These are phyloP conservation scores for Drosophila nannoptera DNA, from an alignment of 1,140 invertebrate genomes.

Conservation along the genomic window DNA sequence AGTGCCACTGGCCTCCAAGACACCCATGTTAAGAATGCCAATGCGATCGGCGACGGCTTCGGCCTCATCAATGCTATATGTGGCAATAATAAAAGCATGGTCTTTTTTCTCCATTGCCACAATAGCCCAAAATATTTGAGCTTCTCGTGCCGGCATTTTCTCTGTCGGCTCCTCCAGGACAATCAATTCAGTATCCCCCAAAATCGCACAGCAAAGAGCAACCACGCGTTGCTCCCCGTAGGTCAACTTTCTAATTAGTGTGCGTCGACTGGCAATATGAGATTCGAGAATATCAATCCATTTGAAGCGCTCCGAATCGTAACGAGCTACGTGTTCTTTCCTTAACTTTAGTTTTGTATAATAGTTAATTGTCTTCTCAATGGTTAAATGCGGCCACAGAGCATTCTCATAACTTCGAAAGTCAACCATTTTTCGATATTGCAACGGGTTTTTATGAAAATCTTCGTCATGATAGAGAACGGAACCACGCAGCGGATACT, in stretches of 20 bases:
- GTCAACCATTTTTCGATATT: slow-evolving; percentile 28
- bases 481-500: slow-evolving; percentile 78
- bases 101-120: slow-evolving; percentile 61
- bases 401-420: slow-evolving; percentile 56
- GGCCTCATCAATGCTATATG: slow-evolving; percentile 63
- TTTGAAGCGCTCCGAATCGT: slow-evolving; percentile 46
- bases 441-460: slow-evolving; percentile 11
- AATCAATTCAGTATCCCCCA: slow-evolving; percentile 46
- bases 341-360: slow-evolving; percentile 48
- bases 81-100: slow-evolving; percentile 52
- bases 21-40: slow-evolving; percentile 58
- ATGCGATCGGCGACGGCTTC: slow-evolving; percentile 64
- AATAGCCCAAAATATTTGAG: slow-evolving; percentile 85
- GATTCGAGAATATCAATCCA: slow-evolving; percentile 50
- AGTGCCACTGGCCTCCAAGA: slow-evolving; percentile 81
- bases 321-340: slow-evolving; percentile 1
- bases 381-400: slow-evolving; percentile 42
- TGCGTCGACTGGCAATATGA: slow-evolving; percentile 9
- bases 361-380: slow-evolving; percentile 63
- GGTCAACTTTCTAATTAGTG: slow-evolving; percentile 28
- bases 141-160: slow-evolving; percentile 31
- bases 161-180: slow-evolving; percentile 62
- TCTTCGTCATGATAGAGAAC: slow-evolving; percentile 31
- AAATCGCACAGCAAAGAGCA: slow-evolving; percentile 51
- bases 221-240: slow-evolving; percentile 44